A percentile compares a stretch with the other conserved stretches of the same genome.
These are phyloP conservation scores for Neofelis nebulosa DNA, from an alignment of 2,113 vertebrate genomes.

Conservation along the genomic window DNA sequence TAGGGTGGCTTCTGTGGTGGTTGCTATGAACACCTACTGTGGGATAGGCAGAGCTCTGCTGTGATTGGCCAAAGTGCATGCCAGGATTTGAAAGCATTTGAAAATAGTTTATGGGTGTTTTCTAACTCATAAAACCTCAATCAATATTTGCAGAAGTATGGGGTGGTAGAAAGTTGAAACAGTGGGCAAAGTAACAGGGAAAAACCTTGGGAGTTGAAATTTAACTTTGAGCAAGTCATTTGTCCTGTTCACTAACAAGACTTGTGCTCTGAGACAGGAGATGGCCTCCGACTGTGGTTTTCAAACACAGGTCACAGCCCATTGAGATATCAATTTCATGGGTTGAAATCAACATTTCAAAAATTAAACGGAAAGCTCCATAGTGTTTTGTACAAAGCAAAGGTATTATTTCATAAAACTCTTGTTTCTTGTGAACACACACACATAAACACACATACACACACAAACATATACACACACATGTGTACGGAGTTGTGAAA, in stretches of 20 bases:
- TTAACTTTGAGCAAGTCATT: slow-evolving; percentile 47
- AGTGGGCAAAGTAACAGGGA: slow-evolving; percentile 47
- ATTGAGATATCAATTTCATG: not conserved
- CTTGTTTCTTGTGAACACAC: not conserved
- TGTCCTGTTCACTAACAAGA: not conserved
- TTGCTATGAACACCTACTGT: not conserved
- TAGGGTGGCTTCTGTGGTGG: not conserved
- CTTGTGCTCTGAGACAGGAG: not conserved
- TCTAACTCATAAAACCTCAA: slow-evolving; percentile 52
- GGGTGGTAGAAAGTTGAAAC: slow-evolving; percentile 25
- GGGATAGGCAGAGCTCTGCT: not conserved
- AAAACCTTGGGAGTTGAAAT: slow-evolving; percentile 60
- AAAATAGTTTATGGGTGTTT: slow-evolving; percentile 30
- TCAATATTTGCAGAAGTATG: slow-evolving; percentile 55
- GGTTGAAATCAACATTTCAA: slow-evolving; percentile 11
- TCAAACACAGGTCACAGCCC: not conserved
- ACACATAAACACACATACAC: not conserved
- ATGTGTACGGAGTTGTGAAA: not conserved
- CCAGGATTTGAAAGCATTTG: not conserved
- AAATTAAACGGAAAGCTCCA: slow-evolving; percentile 14
- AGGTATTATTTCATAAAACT: not conserved
- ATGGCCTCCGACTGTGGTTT: not conserved
- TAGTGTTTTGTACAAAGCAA: not conserved
- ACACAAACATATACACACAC: not conserved
- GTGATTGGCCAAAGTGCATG: not conserved